phyloP scores from a whole-genome alignment of 2,797 vertebrate species.

The Sciurus carolinensis region DNA sequence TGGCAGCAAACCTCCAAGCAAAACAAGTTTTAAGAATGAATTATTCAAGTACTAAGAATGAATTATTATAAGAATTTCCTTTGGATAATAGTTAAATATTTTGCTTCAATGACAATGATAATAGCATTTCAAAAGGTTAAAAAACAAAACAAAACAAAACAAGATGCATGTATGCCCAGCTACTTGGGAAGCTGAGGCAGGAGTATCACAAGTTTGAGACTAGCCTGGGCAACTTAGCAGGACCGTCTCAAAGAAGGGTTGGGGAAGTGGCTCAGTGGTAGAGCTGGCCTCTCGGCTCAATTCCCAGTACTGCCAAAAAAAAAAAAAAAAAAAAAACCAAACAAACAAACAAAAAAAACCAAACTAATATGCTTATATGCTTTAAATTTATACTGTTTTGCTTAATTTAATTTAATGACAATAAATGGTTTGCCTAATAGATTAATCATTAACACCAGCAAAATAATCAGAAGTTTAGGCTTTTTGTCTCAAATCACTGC shows the following conservation, averaged over 20 bases:
- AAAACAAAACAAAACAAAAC: not conserved
- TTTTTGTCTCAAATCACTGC: not conserved
- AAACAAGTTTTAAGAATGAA: conserved; percentile 1
- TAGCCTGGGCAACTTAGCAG: no score
- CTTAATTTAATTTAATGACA: conserved; percentile 47
- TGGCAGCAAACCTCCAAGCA: not conserved
- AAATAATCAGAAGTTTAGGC: not conserved
- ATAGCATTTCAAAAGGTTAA: conserved; percentile 13
- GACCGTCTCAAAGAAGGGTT: no score
- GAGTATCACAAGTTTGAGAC: no score
- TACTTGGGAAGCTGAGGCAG: no score
- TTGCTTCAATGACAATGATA: not conserved
- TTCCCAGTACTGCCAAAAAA: no score
- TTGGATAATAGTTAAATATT: not conserved
- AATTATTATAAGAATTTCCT: conserved; percentile 18
- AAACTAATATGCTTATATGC: not conserved
- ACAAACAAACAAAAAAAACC: no score
- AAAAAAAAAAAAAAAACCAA: no score
- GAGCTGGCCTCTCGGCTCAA: no score
- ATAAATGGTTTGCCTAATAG: conserved; percentile 24
- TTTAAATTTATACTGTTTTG: conserved; percentile 50
- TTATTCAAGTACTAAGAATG: not conserved
- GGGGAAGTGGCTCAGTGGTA: no score
- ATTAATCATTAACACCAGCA: not conserved
- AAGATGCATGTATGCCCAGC: no score